Evolutionary conservation across 1,140 invertebrate species (phyloP).

Genomic region (Geopemphigus sp.): DNA sequence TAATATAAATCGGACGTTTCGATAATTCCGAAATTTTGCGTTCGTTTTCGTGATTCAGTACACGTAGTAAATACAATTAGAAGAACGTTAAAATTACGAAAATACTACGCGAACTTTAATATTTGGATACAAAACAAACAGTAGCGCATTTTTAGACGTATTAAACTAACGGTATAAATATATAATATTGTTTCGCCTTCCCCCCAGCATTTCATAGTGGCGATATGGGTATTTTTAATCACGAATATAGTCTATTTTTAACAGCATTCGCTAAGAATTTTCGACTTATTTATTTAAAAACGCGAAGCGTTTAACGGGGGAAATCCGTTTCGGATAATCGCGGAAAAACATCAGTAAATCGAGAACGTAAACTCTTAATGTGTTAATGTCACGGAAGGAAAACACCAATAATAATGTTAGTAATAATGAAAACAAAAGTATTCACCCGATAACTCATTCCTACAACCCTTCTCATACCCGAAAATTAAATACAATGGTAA

Average conservation of each 20-base stretch:
- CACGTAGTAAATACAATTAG: too few species aligned
- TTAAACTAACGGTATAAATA: too few species aligned
- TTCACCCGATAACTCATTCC: conserved; percentile 11
- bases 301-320: not conserved
- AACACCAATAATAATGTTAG: not conserved
- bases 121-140: too few species aligned
- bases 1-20: too few species aligned
- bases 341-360: not conserved
- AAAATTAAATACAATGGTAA: conserved; percentile 21
- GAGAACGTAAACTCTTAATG: not conserved
- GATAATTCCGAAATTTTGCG: too few species aligned
- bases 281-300: not conserved
- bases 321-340: not conserved
- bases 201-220: too few species aligned
- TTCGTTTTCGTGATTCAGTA: too few species aligned
- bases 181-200: too few species aligned
- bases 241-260: not conserved
- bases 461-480: not conserved
- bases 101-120: too few species aligned
- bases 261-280: not conserved
- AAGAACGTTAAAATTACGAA: too few species aligned
- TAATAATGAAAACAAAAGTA: too few species aligned
- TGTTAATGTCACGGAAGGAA: conserved; percentile 30
- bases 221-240: not conserved
- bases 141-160: too few species aligned